Evolutionary conservation across 2,113 vertebrate species (phyloP), one percentile per base, ranked within the genome.

Genomic region (Thalassoma bifasciatum): DNA sequence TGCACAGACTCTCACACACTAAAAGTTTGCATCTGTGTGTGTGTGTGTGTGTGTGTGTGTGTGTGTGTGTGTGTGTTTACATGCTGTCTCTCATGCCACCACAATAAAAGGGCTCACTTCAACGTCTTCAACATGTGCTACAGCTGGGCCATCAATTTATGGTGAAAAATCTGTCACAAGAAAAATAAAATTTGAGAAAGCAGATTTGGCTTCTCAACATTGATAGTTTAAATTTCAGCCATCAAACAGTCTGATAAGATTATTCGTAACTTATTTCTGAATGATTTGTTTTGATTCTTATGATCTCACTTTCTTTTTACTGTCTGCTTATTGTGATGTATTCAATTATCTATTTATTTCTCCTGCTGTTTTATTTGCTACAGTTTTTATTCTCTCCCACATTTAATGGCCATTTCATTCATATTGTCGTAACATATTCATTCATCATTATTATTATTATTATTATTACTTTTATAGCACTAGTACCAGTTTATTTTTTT

Each of bases 1-100:
- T 70, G 34, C 58, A 51, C n/a, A n/a, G n/a, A n/a, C 66, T 44
- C 51, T 72, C 24, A 34, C 63, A 50, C 72, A 53, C 62, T 19
- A 42, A 81, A 76, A 8, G 44, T 73, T 63, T 65, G 26, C 59
- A 11, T 72, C 21, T 44, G 40, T 19, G 44, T 46, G 30, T 30
- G 30, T 30, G 30, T 30, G 30, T 30, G 44, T 66, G 59, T 72
- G 30, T 30, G 30, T 30, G 44, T 66, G 59, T 72, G n/a, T 44
- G 40, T 19, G 44, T 46, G 30, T 30, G 30, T 30, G 30, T 30
- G 30, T 30, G 44, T 66, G 59, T 72, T 66, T 54, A 44, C 57
- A 72, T 52, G 59, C 44, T 0, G 34, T 17, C 46, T 66, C 54
- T 67, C 50, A 66, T 24, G 30, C 1, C 16, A 79, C 63, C 54